Evolutionary conservation across 2,113 vertebrate genomes (phyloP).

Genomic region (Mesocricetus auratus): DNA sequence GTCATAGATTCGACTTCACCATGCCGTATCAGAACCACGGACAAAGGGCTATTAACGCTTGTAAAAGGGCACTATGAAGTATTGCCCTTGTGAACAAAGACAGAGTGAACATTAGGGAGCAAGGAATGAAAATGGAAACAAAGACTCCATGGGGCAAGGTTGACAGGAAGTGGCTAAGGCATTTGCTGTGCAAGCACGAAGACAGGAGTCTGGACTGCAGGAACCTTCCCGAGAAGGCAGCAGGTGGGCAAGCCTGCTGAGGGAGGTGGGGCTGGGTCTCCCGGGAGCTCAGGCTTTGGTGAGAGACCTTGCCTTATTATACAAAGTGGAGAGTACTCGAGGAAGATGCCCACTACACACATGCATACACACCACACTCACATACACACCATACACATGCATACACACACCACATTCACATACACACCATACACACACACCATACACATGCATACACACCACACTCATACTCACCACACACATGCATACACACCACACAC

Average conservation of each 20-base stretch:
- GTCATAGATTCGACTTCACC: neutral
- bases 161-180: neutral
- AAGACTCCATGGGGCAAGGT: neutral
- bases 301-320: neutral
- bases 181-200: neutral
- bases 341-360: neutral
- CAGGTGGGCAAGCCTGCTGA: neutral
- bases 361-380: neutral
- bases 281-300: neutral
- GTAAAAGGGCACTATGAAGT: neutral
- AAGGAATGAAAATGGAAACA: neutral
- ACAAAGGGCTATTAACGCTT: conserved; percentile 18
- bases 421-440: neutral
- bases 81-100: neutral
- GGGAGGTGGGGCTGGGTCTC: neutral
- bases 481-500: neutral
- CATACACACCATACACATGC: neutral
- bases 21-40: neutral
- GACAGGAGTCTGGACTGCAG: neutral
- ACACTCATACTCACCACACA: neutral
- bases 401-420: too few species aligned
- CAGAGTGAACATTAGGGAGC: conserved; percentile 34
- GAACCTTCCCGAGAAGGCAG: neutral
- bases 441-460: too few species aligned
- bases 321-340: neutral